Percentiles rank a stretch among this genome's conserved stretches.
These are phyloP conservation scores for Cephus pulcher DNA, from an alignment of 2,888 invertebrate species.

Conservation along the genomic window DNA sequence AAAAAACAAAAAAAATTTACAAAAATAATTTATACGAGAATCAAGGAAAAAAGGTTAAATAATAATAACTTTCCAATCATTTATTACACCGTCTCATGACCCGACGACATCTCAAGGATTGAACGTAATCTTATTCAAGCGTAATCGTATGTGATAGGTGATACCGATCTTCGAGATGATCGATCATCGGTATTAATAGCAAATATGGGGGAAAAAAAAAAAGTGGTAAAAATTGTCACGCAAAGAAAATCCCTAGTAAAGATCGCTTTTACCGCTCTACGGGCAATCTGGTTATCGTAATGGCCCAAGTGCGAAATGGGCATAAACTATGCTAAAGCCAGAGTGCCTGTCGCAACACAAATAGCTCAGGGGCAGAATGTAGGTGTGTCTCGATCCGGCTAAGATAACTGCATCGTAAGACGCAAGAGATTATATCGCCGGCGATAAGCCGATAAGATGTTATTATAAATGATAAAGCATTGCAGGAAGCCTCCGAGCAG, in stretches of 20 bases:
- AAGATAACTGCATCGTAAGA: slow-evolving; percentile 19
- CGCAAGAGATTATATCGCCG: slow-evolving; percentile 25
- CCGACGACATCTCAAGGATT: not conserved
- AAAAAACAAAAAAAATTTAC: no score
- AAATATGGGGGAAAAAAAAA: not conserved
- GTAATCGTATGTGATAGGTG: not conserved
- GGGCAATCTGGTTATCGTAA: slow-evolving; percentile 11
- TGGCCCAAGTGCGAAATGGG: slow-evolving; percentile 19
- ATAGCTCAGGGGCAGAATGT: slow-evolving; percentile 40
- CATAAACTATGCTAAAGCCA: slow-evolving; percentile 41
- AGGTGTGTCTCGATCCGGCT: slow-evolving; percentile 33
- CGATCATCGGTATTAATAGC: not conserved
- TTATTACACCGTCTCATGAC: no score
- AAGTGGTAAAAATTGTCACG: not conserved
- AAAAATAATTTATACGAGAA: no score
- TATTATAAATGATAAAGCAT: slow-evolving; percentile 48
- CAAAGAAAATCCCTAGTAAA: slow-evolving; percentile 11
- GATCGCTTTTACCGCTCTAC: slow-evolving; percentile 15
- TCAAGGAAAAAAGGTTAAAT: no score
- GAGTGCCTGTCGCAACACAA: slow-evolving; percentile 38
- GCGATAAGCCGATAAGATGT: slow-evolving; percentile 46
- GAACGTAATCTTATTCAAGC: not conserved
- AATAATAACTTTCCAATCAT: no score
- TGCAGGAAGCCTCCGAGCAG: slow-evolving; percentile 22
- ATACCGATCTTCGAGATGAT: not conserved